Conservation (phyloP, 1,140 invertebrate species). For the Sycophaga agraensis region DNA sequence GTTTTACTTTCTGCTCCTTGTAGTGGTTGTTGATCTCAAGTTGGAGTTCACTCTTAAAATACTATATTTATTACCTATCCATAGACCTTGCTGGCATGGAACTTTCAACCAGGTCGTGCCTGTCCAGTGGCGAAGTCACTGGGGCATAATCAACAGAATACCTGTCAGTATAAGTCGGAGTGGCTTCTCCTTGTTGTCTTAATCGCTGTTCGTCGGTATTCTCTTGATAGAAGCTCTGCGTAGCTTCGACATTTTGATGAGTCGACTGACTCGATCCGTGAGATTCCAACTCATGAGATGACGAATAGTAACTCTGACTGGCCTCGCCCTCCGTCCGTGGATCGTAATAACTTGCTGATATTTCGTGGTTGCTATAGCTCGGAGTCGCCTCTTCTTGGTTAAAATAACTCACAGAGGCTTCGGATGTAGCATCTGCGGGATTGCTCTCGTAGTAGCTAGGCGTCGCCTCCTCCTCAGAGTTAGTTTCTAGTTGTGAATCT, state of each 20-base stretch:
- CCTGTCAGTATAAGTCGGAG: constrained; percentile 47
- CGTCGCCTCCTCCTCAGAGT: constrained; percentile 45
- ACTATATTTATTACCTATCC: constrained; percentile 52
- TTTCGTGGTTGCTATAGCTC: constrained; percentile 46
- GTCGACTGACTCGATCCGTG: constrained; percentile 37
- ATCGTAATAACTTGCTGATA: constrained; percentile 49
- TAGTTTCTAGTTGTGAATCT: constrained; percentile 39
- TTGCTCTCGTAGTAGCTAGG: constrained; percentile 48
- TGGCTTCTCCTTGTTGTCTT: constrained; percentile 47
- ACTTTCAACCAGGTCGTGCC: constrained; percentile 54
- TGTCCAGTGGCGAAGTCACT: constrained; percentile 51
- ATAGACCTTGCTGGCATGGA: constrained; percentile 47
- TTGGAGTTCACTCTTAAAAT: background rate
- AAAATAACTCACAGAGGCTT: constrained; percentile 52
- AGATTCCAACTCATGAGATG: constrained; percentile 39
- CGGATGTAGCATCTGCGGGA: constrained; percentile 38
- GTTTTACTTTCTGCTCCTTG: constrained; percentile 4
- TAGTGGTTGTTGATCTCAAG: background rate
- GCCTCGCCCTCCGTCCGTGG: constrained; percentile 46
- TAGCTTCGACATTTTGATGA: constrained; percentile 46
- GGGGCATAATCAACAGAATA: constrained; percentile 51
- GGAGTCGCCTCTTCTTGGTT: constrained; percentile 43
- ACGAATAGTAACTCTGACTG: constrained; percentile 51
- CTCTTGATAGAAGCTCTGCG: constrained; percentile 53
- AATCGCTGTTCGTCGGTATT: constrained; percentile 37